phyloP scores from a whole-genome alignment of 2,113 vertebrate species.

The Sylvicapra grimmia region DNA sequence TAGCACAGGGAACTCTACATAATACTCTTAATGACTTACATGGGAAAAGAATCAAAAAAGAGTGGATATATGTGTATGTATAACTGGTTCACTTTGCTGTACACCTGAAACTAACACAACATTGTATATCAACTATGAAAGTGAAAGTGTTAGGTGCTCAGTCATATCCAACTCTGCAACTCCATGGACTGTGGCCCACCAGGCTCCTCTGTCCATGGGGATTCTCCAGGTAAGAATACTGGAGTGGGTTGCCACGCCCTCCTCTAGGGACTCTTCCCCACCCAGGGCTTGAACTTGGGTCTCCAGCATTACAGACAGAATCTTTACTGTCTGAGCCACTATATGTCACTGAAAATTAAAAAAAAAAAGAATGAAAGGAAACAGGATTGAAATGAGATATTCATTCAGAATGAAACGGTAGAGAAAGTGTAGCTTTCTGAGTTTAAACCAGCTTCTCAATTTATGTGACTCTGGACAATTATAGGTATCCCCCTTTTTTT shows the following conservation, averaged over 20 bases:
- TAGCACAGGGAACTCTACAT: background rate
- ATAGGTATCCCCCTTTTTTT: background rate
- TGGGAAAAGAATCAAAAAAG: background rate
- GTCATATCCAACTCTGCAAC: accelerated
- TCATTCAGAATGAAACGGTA: background rate
- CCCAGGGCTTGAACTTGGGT: background rate
- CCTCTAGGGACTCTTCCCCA: background rate
- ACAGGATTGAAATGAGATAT: background rate
- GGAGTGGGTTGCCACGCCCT: background rate
- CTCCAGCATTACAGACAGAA: background rate
- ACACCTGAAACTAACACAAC: background rate
- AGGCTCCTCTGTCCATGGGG: background rate
- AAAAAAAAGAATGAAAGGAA: background rate
- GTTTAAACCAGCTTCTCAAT: background rate
- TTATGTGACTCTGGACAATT: background rate
- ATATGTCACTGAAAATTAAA: background rate
- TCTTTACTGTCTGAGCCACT: background rate
- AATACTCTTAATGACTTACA: background rate
- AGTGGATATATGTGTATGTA: background rate
- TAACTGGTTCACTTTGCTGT: background rate
- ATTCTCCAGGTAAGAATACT: background rate
- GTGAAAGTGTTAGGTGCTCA: background rate
- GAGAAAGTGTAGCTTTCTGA: background rate
- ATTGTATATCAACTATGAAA: background rate
- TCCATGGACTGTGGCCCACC: background rate